Base-by-base conservation (phyloP, 2,888 invertebrate genomes). In the Chrysopilus asiliformis region DNA sequence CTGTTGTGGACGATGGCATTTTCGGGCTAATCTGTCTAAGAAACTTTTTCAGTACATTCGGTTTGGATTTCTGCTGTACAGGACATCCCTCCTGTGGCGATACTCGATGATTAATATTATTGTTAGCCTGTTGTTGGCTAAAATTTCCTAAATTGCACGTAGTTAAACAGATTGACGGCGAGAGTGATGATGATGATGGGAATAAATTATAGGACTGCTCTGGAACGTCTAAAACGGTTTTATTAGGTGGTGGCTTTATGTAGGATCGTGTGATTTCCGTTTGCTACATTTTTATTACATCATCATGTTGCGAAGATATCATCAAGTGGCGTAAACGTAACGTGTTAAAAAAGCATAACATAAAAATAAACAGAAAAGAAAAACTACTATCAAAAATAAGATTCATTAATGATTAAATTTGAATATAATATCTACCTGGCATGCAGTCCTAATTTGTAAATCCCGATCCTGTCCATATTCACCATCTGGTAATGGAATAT, bases 211-310 rank as follows among this genome's bases (percentile, higher is more conserved):
- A 49, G 41, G 55, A 50, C 46, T 56, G 57, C 45, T 71, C 71
- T 52, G 74, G 74, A 60, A 74, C 72, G 67, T 74, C 74, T 66
- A 71, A 70, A 59, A 74, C 72, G 60, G 73, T 71, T 62, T 74
- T 74, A 65, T 74, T 74, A 55, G 74, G 74, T 51, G 74, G 74
- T 52, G 74, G 71, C 61, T 72, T 72, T 47, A 74, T 71, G 53
- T 72, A 72, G 60, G 72, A 71, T 58, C 73, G 69, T 56, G 72
- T 74, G 66, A 74, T 70, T 66, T 74, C 74, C 62, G 73, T 72
- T 70, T 74, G 73, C 74, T 74, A 64, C 19, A 65, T 64, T 10
- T 17, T 40, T 34, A 32, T 32, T 31, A 19, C 39, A 39, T 32
- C 29, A 35, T 15, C 41, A 36, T n/a, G n/a, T n/a, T n/a, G n/a